Evolutionary conservation across 2,888 invertebrate species (phyloP), one percentile per base, ranked within the genome.

Genomic region (Megaustenia siamemsis): DNA sequence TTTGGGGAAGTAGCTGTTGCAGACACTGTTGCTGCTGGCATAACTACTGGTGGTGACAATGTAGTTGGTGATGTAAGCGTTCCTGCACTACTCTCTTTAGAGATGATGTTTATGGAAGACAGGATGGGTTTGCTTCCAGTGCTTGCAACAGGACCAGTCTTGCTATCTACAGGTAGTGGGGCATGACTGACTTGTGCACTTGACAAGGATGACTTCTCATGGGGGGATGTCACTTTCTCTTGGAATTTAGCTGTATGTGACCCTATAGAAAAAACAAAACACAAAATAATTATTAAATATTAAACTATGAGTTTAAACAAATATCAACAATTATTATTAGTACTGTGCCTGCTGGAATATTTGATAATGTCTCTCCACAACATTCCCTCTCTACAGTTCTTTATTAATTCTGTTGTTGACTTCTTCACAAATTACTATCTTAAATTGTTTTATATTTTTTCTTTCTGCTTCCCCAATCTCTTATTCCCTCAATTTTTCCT

Each of bases 31-130:
- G 38, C 32, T 76, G 60, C 18, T n/a, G 45, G 8, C 24, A n/a
- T 10, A 18, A 21, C 15, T n/a, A 35, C 2, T 35, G 43, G 35
- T 80, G 69, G 45, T 49, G 38, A 49, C 69, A 15, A 35, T 69
- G 60, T 53, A 1, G 80, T 49, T 38, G 80, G 80, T 10, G 80
- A 80, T n/a, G 69, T 53, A 1, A 38, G 35, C 10, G 53, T 60
- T 60, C 38, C 60, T 40, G 43, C 12, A 21, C 35, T 69, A 32
- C 32, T 53, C 21, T 28, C 60, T 21, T 73, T 82, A 1, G 71
- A 28, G 43, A 38, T 40, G 28, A 18, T 56, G 15, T 0, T 28
- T 3, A 82, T 60, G 56, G 76, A 75, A 66, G 82, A 63, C 45
- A 68, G 24, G 4, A 35, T 76, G 38, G 68, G 35, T 21, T 69